Base-by-base conservation (phyloP, 2,888 invertebrate genomes). In the Stenchaetothrips biformis region DNA sequence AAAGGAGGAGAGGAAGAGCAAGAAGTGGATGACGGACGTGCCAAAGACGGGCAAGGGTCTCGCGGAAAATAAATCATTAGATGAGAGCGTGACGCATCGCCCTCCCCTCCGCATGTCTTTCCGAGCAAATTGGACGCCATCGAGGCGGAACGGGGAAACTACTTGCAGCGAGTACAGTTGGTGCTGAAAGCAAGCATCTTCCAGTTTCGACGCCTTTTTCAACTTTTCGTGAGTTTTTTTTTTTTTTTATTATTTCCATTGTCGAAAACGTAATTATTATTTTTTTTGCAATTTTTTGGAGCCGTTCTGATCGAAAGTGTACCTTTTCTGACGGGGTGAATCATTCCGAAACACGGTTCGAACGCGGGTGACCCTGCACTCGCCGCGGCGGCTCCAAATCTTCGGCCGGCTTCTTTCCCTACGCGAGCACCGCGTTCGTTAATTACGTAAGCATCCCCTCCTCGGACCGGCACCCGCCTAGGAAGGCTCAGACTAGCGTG, bases 1-100 rank as follows among this genome's bases (percentile, higher is more conserved):
- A 4, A 37, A 37, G 53, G 2, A 16, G 9, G 6, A 13, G 53
- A 53, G 13, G 18, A 4, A 53, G 53, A 11, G 1, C 13, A 18
- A 53, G 13, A 13, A 4, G 53, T 13, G 53, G 53, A 53, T 16
- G 53, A 9, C 16, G 53, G 53, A 9, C 53, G 9, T 9, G 53
- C 53, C 53, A 53, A 16, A 53, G 16, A 18, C 53, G 13, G 18
- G 53, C 18, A 13, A 53, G 53, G 53, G 53, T 53, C 53, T 13
- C 53, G 67, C 6, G 67, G 8, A 74, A 53, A 25, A 74, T 74
- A 74, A 74, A 74, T 74, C 67, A 74, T 74, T 74, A 74, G 25
- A 25, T 3, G 67, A 74, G 67, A 7, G 67, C 67, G 67, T 74
- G 67, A 21, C 67, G 67, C 67, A 74, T 21, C 67, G 7, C 67